These are phyloP conservation scores for Gymnoscopelus microlampas DNA, from an alignment of 2,797 vertebrate genomes.

Conservation along the genomic window DNA sequence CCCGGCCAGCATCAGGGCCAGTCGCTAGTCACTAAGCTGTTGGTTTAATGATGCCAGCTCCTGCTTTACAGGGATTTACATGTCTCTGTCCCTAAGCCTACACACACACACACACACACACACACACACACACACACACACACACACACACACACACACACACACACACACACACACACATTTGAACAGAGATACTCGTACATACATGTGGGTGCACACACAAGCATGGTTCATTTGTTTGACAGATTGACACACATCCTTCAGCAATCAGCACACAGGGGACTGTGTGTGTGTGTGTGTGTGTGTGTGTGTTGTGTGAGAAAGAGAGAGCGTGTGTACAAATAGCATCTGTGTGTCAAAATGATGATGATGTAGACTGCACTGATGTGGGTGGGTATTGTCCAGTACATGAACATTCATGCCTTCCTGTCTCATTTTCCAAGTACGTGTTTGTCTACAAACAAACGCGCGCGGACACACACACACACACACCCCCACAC, in stretches of 20 bases:
- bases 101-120: constrained; percentile 6
- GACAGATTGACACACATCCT: background rate
- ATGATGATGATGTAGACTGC: background rate
- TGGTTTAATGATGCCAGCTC: constrained; percentile 79
- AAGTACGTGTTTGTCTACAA: background rate
- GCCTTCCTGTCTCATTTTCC: background rate
- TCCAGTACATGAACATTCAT: no score
- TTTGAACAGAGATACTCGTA: background rate
- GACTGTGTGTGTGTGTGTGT: background rate
- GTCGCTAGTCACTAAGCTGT: constrained; percentile 78
- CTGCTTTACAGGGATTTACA: constrained; percentile 76
- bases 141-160: constrained; percentile 58
- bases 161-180: constrained; percentile 28
- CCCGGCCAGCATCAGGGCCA: constrained; percentile 56
- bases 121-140: constrained; percentile 53
- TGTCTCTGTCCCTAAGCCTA: constrained; percentile 69
- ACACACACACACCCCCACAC: constrained; percentile 4
- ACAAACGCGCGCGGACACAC: constrained; percentile 21
- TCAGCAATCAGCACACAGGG: background rate
- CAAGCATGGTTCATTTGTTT: background rate
- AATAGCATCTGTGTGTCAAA: background rate
- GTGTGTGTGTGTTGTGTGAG: background rate
- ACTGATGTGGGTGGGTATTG: no score
- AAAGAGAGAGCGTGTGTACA: background rate
- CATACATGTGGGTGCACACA: background rate